Conservation (phyloP, 2,113 vertebrate genomes). For the Ranitomeya variabilis region DNA sequence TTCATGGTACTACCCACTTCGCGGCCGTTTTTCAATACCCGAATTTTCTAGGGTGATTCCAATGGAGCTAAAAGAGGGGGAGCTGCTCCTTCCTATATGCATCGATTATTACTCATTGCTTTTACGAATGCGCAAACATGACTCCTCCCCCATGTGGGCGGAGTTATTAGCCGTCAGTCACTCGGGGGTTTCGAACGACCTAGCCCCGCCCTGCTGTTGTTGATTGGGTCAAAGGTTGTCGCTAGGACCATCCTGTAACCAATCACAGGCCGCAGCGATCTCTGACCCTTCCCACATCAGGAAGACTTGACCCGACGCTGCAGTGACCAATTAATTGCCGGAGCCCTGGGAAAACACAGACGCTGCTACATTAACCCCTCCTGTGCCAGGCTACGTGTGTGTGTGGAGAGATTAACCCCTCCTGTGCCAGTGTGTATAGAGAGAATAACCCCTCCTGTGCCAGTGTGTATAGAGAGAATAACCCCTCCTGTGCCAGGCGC, state of each 20-base stretch:
- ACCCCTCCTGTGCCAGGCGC: neutral
- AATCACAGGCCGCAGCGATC: neutral
- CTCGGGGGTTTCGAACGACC: neutral
- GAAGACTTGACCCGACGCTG: neutral
- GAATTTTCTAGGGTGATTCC: neutral
- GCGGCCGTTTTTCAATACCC: neutral
- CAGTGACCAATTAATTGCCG: neutral
- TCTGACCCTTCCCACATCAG: neutral
- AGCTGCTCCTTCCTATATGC: conserved; percentile 33
- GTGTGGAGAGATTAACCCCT: neutral
- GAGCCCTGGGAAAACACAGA: neutral
- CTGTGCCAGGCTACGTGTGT: neutral
- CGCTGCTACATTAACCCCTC: neutral
- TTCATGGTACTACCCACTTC: neutral
- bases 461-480: neutral
- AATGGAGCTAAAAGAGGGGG: conserved; percentile 14
- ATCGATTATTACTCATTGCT: conserved; percentile 34
- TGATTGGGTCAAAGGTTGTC: conserved; percentile 42
- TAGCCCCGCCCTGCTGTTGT: neutral
- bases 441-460: neutral
- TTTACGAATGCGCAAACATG: neutral
- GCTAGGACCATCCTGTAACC: conserved; percentile 6
- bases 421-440: neutral
- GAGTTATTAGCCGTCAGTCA: neutral
- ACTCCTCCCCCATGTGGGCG: neutral